Base-by-base conservation (phyloP, 1,140 invertebrate genomes). In the Lanistes nyassanus region DNA sequence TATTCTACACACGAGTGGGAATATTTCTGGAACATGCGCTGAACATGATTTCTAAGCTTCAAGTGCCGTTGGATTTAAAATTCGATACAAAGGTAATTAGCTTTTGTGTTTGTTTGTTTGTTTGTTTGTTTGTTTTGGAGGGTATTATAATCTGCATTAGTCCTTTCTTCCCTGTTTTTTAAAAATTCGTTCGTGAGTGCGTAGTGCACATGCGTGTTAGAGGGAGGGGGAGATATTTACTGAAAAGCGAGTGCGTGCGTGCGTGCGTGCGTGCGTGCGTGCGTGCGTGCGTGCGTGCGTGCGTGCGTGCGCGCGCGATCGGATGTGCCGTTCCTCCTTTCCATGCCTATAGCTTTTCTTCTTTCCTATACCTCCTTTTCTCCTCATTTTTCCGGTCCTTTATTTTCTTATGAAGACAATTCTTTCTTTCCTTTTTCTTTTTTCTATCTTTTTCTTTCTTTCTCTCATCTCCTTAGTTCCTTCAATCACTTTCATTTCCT, bases 11-110 rank as follows among this genome's bases (percentile, higher is more conserved):
- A 2, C 65, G 84, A 13, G 78, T 84, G n/a, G 87, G 87, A 5
- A 81, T 86, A 34, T 88, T 83, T 74, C 75, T 82, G 64, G 87
- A 87, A 65, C 86, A 87, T 75, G 65, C 86, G 9, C 42, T 88
- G 11, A 80, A 79, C 53, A 51, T 79, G 19, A 11, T 86, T 16
- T 65, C 74, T 2, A 62, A 74, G 62, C 74, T 80, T 37, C 76
- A 75, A 19, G 75, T 76, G 21, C 75, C 79, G 1, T 62, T 84
- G 11, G 76, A 82, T 29, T 19, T 85, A 0, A 74, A 75, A 34
- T 79, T 86, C 47, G 78, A 80, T 47, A 83, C 78, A 53, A 88
- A 87, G 85, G 87, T 88, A 82, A 80, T 81, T 58, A 56, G 19
- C 2, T 16, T 60, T 60, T 60, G 11, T 60, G 9, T 23, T n/a